phyloP scores from a whole-genome alignment of 2,888 invertebrate genomes.

The Coecobrya sp. region DNA sequence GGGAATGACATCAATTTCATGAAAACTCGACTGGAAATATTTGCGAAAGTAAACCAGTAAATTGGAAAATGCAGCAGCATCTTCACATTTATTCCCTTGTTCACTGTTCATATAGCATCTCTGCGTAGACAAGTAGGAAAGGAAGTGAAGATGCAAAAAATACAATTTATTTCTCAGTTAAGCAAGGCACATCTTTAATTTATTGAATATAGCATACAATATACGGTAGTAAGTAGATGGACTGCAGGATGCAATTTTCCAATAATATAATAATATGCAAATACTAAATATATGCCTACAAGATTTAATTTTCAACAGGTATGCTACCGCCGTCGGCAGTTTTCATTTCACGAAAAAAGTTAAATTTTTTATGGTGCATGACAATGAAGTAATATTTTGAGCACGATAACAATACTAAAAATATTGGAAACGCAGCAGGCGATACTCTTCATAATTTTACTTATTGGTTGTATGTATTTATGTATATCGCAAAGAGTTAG shows the following conservation, averaged over 20 bases:
- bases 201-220: not conserved
- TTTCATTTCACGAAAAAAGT: conserved; percentile 65
- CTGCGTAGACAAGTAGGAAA: conserved; percentile 40
- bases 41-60: too few relatives aligned
- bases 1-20: too few relatives aligned
- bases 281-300: conserved; percentile 6
- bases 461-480: too few relatives aligned
- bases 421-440: conserved; percentile 74
- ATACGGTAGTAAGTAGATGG: conserved; percentile 2
- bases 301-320: conserved; percentile 23
- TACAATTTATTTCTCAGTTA: not conserved
- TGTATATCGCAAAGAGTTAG: not conserved
- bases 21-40: too few relatives aligned
- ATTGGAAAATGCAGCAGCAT: too few relatives aligned
- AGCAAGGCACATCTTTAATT: conserved; percentile 15
- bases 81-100: not conserved
- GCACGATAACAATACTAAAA: conserved; percentile 77
- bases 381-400: conserved; percentile 78
- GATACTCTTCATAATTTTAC: conserved; percentile 56
- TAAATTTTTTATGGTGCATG: conserved; percentile 65
- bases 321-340: conserved; percentile 49
- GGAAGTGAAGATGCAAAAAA: not conserved
- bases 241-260: conserved; percentile 20
- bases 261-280: conserved; percentile 1
- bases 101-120: not conserved